Conservation (phyloP, 2,113 vertebrate species). For the Malaclemys terrapin region DNA sequence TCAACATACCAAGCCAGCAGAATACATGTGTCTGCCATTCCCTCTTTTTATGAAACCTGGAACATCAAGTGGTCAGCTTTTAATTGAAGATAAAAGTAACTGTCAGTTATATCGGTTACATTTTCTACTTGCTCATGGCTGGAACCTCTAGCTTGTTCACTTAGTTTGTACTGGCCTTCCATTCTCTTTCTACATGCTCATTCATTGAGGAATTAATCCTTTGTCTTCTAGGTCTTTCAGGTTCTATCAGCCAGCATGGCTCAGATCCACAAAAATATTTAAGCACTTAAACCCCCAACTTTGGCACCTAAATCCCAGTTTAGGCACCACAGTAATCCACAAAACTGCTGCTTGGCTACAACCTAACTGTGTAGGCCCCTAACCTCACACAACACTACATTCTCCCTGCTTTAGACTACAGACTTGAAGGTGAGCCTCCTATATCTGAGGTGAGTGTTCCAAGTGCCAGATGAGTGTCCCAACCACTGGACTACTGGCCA, state of each 20-base stretch:
- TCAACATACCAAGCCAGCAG: neutral
- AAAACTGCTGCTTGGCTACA: neutral
- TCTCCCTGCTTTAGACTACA: too few species aligned
- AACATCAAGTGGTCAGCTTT: neutral
- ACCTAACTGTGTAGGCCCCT: too few species aligned
- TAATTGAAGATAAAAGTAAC: neutral
- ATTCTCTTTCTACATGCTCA: neutral
- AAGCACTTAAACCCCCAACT: neutral
- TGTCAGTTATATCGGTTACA: neutral
- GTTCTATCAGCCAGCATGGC: fast-evolving
- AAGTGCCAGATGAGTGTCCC: too few species aligned
- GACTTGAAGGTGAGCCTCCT: too few species aligned
- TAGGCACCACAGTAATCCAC: neutral
- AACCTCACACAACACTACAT: neutral
- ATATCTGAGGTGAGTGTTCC: too few species aligned
- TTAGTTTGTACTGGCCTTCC: neutral
- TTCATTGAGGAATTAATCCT: neutral
- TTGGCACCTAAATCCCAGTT: too few species aligned
- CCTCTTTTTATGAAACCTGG: neutral
- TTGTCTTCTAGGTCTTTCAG: constrained; percentile 1
- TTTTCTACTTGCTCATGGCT: neutral
- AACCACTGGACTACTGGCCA: too few species aligned
- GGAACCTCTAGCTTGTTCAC: neutral
- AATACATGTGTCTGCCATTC: fast-evolving
- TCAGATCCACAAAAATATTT: neutral